Conservation (phyloP, 2,113 vertebrate genomes). For the Myiozetetes cayanensis region DNA sequence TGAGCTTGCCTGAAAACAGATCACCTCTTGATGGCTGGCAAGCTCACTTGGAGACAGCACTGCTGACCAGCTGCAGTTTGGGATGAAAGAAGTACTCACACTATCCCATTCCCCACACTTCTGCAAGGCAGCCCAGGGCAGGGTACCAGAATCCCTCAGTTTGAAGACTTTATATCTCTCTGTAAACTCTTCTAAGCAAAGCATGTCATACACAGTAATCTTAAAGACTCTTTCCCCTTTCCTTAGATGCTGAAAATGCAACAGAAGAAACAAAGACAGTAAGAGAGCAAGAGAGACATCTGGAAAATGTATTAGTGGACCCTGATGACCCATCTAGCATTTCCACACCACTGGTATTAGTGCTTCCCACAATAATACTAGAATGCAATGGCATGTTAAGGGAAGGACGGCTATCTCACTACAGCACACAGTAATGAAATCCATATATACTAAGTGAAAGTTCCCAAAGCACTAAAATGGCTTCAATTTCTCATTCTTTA, state of each 20-base stretch:
- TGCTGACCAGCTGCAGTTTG: neutral
- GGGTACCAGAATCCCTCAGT: neutral
- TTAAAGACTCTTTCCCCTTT: neutral
- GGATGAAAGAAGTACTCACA: accelerated
- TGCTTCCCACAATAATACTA: neutral
- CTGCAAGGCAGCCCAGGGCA: neutral
- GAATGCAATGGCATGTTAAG: neutral
- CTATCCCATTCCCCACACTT: neutral
- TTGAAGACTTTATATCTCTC: neutral
- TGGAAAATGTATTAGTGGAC: neutral
- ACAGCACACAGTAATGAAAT: neutral
- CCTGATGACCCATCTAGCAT: neutral
- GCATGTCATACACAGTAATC: accelerated
- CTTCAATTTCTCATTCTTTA: neutral
- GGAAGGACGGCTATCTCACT: neutral
- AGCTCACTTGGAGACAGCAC: accelerated
- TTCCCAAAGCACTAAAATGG: neutral
- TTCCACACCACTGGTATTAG: neutral
- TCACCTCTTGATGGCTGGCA: accelerated
- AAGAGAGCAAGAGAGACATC: neutral
- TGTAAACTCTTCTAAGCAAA: neutral
- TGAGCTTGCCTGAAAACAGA: neutral
- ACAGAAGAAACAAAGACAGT: neutral
- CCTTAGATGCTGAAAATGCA: neutral
- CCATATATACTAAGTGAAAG: neutral